phyloP scores from a whole-genome alignment of 2,888 invertebrate species.

The Cylloceria caligata region DNA sequence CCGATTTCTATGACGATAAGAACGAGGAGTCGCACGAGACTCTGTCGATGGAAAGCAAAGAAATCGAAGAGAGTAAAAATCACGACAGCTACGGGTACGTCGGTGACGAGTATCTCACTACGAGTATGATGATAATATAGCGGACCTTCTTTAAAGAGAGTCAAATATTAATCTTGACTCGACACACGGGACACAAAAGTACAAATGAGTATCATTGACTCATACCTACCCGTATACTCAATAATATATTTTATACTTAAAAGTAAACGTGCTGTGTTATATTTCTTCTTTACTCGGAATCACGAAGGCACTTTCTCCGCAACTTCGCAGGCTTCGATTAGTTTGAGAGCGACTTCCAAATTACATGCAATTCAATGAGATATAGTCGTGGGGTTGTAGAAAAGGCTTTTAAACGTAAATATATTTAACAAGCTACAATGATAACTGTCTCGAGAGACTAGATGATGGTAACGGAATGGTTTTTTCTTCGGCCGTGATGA shows the following conservation, averaged over 20 bases:
- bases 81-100: constrained; percentile 66
- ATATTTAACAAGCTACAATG: constrained; percentile 33
- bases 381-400: background rate
- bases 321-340: background rate
- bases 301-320: constrained; percentile 1
- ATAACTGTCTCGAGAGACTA: constrained; percentile 40
- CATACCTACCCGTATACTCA: background rate
- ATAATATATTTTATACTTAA: constrained; percentile 1
- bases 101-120: constrained; percentile 58
- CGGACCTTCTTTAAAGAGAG: background rate
- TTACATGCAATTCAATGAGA: background rate
- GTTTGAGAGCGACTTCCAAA: background rate
- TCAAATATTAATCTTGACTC: background rate
- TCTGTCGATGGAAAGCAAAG: constrained; percentile 68
- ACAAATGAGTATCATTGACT: background rate
- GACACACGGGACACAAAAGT: background rate
- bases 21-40: constrained; percentile 75
- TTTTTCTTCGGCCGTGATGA: constrained; percentile 7
- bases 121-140: constrained; percentile 70
- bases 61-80: constrained; percentile 70
- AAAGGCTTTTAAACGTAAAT: constrained; percentile 12
- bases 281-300: background rate
- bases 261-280: background rate
- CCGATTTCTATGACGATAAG: constrained; percentile 78
- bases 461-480: constrained; percentile 30